Evolutionary conservation across 2,888 invertebrate species (phyloP).

Genomic region (Phengaris arion): DNA sequence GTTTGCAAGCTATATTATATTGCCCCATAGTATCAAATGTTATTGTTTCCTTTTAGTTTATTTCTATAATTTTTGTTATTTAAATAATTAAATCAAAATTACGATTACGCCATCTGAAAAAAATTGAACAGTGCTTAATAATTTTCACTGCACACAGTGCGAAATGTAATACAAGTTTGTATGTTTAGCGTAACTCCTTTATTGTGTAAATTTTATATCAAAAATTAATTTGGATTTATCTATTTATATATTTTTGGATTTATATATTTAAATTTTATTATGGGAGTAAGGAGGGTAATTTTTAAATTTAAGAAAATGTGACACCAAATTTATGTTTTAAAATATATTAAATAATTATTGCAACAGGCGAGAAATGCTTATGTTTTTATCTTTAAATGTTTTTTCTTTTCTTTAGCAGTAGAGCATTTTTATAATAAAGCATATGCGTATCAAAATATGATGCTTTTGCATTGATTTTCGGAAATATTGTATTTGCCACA

Average conservation of each 20-base stretch:
- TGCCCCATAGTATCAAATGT: background rate
- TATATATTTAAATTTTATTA: background rate
- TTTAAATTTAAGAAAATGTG: slow-evolving; percentile 2
- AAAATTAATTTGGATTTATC: background rate
- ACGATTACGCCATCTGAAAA: too few species aligned
- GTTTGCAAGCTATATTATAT: background rate
- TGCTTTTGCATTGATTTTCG: background rate
- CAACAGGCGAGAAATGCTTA: too few species aligned
- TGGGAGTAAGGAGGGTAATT: background rate
- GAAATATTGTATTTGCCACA: background rate
- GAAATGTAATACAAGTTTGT: background rate
- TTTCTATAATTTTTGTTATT: background rate
- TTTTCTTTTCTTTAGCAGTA: background rate
- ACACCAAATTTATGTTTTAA: slow-evolving; percentile 10
- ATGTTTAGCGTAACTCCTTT: background rate
- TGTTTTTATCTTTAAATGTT: background rate
- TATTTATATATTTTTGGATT: background rate
- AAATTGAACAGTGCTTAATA: background rate
- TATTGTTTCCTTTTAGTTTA: slow-evolving; percentile 1
- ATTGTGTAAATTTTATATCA: background rate
- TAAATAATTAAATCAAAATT: background rate
- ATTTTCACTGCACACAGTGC: background rate
- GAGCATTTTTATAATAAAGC: background rate
- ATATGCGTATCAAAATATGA: background rate
- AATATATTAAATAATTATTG: background rate